phyloP scores from a whole-genome alignment of 2,797 vertebrate species.

The Anas acuta region DNA sequence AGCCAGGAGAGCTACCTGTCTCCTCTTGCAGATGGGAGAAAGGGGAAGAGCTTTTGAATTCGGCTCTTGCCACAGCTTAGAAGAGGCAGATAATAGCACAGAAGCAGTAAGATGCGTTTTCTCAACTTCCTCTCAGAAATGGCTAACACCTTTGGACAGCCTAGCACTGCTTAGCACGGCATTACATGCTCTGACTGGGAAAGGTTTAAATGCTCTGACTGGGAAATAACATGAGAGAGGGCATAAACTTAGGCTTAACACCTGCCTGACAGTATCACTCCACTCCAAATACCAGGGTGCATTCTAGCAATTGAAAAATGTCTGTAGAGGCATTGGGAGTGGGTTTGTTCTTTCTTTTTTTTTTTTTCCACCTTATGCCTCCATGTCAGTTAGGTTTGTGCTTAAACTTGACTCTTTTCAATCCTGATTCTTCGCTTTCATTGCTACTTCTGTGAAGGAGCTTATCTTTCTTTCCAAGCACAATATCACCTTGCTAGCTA shows the following conservation, averaged over 20 bases:
- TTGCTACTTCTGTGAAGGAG: neutral
- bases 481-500: neutral
- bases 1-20: fast-evolving
- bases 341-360: neutral
- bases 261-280: neutral
- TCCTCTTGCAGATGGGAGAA: neutral
- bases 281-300: neutral
- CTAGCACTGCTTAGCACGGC: fast-evolving
- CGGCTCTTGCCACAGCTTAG: neutral
- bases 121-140: neutral
- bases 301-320: neutral
- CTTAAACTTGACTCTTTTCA: neutral
- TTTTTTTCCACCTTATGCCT: neutral
- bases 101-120: neutral
- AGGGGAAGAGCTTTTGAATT: neutral
- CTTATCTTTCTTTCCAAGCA: neutral
- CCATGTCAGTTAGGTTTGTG: neutral
- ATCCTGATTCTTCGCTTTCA: neutral
- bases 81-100: neutral
- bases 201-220: neutral
- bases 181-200: neutral
- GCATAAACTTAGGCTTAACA: neutral
- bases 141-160: neutral
- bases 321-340: fast-evolving
- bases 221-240: neutral